Base-by-base conservation (phyloP, 92 coral and sea anemone genomes). In the Palythoa grandis region DNA sequence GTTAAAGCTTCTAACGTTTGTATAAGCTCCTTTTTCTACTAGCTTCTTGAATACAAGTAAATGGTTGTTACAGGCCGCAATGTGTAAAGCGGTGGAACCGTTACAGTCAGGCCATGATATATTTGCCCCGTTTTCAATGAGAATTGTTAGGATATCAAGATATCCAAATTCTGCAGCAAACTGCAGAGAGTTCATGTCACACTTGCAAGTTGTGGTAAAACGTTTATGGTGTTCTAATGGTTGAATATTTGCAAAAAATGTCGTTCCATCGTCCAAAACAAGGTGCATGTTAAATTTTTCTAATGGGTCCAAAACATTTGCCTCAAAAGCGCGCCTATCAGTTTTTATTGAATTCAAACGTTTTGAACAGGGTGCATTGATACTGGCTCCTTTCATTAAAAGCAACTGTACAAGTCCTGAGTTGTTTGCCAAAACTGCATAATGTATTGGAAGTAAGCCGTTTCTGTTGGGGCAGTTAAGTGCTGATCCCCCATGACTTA, bases 1-100 rank as follows among this genome's bases (percentile, higher is more conserved):
- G 7, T 90, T 90, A 1, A 19, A n/a, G 52, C 88, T 90, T 14
- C 22, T 82, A 0, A 65, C 70, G 58, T 86, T 69, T n/a, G 85
- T 66, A 29, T 90, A 56, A 25, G 76, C 86, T 17, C 92, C 92
- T 14, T 56, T 58, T 12, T 77, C 61, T 7, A 57, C 85, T 1
- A 90, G 84, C 15, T 74, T 82, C 48, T 22, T 3, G 7, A 90
- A 35, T 17, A 90, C 52, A 3, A 19, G 57, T 22, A 72, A 23
- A 10, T 43, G 77, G 4, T 83, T 83, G 20, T 87, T 82, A 16
- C 92, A 90, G 0, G 90, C 78, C 3, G 90, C 92, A 40, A 90
- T 56, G 52, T 90, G 92, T 24, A 90, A 76, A 8, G 92, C 90
- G n/a, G 90, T 82, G 5, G 92, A 76, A 78, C 83, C 83, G 4